Conservation (phyloP, 2,113 vertebrate genomes). For the Aspiorhynchus laticeps region DNA sequence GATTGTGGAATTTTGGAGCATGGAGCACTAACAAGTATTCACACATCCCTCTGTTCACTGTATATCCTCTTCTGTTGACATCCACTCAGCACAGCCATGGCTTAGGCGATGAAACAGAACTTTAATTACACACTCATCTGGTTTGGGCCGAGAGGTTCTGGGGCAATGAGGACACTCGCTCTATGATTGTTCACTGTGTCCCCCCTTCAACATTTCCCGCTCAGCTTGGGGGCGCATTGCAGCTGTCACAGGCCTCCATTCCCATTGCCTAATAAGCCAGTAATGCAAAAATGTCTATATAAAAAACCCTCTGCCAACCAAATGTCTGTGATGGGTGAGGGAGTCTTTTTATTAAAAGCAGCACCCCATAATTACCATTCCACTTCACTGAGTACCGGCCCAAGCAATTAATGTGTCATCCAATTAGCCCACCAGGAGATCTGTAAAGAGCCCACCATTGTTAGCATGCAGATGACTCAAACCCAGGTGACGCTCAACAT, state of each 20-base stretch:
- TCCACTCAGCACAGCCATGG: background rate
- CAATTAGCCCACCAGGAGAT: slow-evolving; percentile 35
- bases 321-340: slow-evolving; percentile 15
- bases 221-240: slow-evolving; percentile 14
- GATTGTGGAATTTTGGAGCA: slow-evolving; percentile 34
- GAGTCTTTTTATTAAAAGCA: slow-evolving; percentile 43
- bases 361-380: slow-evolving; percentile 42
- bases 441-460: slow-evolving; percentile 1
- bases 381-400: slow-evolving; percentile 37
- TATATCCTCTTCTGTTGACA: slow-evolving; percentile 11
- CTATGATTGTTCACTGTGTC: background rate
- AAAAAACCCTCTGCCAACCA: slow-evolving; percentile 19
- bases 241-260: slow-evolving; percentile 30
- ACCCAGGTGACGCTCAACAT: slow-evolving; percentile 11
- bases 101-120: slow-evolving; percentile 3
- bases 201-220: background rate
- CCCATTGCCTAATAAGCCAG: slow-evolving; percentile 40
- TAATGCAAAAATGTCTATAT: slow-evolving; percentile 21
- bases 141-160: background rate
- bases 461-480: slow-evolving; percentile 13
- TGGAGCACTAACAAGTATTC: slow-evolving; percentile 13
- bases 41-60: slow-evolving; percentile 3
- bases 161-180: background rate
- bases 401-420: slow-evolving; percentile 43
- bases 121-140: slow-evolving; percentile 11